Base-by-base conservation (phyloP, 2,888 invertebrate species). In the Lathronympha strigana region DNA sequence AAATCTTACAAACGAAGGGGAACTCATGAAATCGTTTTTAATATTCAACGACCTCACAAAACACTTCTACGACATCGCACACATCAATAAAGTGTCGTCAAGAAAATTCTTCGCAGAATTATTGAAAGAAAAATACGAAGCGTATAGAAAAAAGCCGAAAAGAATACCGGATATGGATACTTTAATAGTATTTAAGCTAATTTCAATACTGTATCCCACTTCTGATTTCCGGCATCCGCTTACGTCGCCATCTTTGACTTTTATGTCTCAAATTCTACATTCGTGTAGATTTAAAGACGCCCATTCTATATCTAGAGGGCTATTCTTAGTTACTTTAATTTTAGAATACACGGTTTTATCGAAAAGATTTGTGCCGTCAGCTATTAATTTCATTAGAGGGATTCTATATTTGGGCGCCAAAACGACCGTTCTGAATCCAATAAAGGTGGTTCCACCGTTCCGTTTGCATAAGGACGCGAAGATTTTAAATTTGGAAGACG, bases 211-310 rank as follows among this genome's bases (percentile, higher is more conserved):
- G 61, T 99, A 96, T 86, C 96, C 98, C 0, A 95, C 98, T 0
- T 98, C 98, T 0, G 98, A 99, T 87, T 97, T 96, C 81, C 93
- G 95, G 43, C 98, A 99, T 93, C 95, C 95, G 0, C 94, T 98
- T 3, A 95, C 96, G n/a, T 97, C 97, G 13, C 98, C 98, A n/a
- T 92, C 93, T 73, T 91, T 96, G 72, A 91, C 97, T 69, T 97
- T 98, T 73, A 96, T 98, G 87, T 94, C 95, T 40, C 95, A 97
- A 82, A 95, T 98, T 76, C 83, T 97, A 73, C 92, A 93, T 2
- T 90, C 92, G 73, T 94, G 95, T 60, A 93, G 92, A 71, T 93
- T 96, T 19, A 93, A 92, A 73, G 93, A 92, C 9, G 92, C 93
- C 0, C 90, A 92, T 69, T 96, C 97, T 67, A 90, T 98, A 71